phyloP scores from a whole-genome alignment of 2,888 invertebrate species.

The Saturnia japonica region DNA sequence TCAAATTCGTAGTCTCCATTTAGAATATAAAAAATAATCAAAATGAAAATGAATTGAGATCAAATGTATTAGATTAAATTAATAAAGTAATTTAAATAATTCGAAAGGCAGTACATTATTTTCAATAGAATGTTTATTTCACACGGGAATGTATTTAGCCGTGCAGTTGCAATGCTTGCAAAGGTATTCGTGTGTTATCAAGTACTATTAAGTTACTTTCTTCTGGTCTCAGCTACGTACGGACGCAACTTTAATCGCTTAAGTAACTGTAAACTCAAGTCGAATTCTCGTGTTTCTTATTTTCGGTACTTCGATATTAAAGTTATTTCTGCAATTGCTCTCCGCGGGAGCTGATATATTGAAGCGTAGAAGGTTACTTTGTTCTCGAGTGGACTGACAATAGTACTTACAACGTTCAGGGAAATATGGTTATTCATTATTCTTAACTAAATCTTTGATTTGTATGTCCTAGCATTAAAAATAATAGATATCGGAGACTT shows the following conservation, averaged over 20 bases:
- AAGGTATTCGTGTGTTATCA: not conserved
- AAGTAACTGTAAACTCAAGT: constrained; percentile 1
- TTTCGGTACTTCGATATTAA: not conserved
- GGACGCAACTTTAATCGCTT: not conserved
- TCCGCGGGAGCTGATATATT: not conserved
- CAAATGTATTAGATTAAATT: too few relatives aligned
- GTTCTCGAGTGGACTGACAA: not conserved
- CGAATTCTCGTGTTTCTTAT: not conserved
- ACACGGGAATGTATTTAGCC: constrained; percentile 7
- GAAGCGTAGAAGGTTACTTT: not conserved
- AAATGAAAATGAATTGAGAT: too few relatives aligned
- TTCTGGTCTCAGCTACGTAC: not conserved
- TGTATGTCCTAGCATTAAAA: not conserved
- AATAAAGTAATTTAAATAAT: too few relatives aligned
- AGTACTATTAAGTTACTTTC: not conserved
- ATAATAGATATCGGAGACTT: not conserved
- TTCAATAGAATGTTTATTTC: not conserved
- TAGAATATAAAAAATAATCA: too few relatives aligned
- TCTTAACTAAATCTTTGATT: not conserved
- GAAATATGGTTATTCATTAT: not conserved
- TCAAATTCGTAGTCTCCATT: too few relatives aligned
- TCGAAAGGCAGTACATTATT: too few relatives aligned
- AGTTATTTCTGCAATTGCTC: not conserved
- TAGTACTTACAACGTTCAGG: not conserved
- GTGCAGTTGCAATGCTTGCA: not conserved